phyloP scores from a whole-genome alignment of 2,113 vertebrate genomes.

The Nesoenas mayeri region DNA sequence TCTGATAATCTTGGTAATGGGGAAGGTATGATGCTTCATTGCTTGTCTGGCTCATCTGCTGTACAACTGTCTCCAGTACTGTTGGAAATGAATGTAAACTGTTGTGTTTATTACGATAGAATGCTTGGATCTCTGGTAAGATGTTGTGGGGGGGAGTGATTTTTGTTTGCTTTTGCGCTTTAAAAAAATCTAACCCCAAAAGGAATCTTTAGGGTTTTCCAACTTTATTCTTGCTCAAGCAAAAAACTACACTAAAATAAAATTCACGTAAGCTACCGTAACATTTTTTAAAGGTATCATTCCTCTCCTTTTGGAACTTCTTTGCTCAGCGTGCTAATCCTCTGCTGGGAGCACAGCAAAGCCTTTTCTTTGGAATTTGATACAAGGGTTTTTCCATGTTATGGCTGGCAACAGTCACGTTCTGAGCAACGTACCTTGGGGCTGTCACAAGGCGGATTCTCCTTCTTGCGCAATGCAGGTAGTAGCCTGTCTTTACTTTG shows the following conservation, averaged over 20 bases:
- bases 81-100: background rate
- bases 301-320: background rate
- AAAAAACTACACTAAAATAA: background rate
- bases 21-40: background rate
- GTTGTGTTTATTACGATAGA: background rate
- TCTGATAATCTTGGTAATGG: background rate
- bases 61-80: background rate
- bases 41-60: background rate
- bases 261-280: background rate
- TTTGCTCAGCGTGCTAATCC: background rate
- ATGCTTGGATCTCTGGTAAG: background rate
- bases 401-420: background rate
- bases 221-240: background rate
- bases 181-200: background rate
- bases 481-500: background rate
- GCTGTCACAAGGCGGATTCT: background rate
- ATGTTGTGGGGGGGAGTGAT: background rate
- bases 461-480: background rate
- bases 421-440: background rate
- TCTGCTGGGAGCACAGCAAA: background rate
- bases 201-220: background rate
- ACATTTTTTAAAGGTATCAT: background rate
- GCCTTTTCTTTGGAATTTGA: background rate
- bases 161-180: background rate
- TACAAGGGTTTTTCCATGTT: conserved; percentile 1